A percentile compares a stretch with the other conserved stretches of the same genome.
Conservation (phyloP, 2,113 vertebrate species). For the Onychostoma macrolepis region DNA sequence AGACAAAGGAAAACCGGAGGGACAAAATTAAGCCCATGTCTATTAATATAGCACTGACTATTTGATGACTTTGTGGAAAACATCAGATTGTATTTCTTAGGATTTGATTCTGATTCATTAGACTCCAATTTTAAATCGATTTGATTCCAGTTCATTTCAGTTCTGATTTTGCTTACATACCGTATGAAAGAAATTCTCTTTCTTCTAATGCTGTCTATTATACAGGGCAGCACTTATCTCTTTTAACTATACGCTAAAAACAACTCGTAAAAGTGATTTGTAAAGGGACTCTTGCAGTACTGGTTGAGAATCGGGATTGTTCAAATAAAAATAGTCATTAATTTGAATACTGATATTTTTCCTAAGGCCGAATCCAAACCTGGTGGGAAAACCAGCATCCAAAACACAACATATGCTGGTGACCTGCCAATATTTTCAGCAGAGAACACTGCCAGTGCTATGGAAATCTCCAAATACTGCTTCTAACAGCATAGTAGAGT, state of each 20-base stretch:
- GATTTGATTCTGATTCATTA: background rate
- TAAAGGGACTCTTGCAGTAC: background rate
- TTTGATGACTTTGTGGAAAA: background rate
- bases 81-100: background rate
- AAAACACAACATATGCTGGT: background rate
- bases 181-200: background rate
- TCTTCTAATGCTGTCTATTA: background rate
- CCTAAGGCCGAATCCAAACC: background rate
- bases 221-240: background rate
- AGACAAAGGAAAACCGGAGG: background rate
- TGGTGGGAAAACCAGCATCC: background rate
- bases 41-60: background rate
- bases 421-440: background rate
- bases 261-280: background rate
- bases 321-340: background rate
- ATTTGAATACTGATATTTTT: background rate
- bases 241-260: background rate
- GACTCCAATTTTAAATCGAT: background rate
- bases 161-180: background rate
- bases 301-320: background rate
- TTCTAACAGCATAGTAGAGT: background rate
- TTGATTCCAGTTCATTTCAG: background rate
- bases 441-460: background rate
- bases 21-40: background rate
- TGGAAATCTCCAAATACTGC: background rate